phyloP scores from a whole-genome alignment of 2,888 invertebrate genomes.

The Caenorhabditis sp. region DNA sequence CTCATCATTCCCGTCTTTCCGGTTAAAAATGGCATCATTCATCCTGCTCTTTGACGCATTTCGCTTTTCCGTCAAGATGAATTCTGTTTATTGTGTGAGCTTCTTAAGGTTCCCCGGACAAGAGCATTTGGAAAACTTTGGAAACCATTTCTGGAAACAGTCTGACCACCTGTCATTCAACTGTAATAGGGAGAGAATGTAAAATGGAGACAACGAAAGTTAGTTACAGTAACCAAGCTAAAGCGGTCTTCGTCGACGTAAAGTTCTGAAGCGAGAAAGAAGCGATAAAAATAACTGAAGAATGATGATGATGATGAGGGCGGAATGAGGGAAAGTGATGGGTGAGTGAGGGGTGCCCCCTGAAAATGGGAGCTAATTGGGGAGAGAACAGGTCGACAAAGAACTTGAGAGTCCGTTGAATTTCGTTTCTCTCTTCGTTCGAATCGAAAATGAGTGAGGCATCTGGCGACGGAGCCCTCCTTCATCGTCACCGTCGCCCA shows the following conservation, averaged over 20 bases:
- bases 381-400: constrained; percentile 10
- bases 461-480: constrained; percentile 34
- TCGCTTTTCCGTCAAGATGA: neutral
- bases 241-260: neutral
- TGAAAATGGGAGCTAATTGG: constrained; percentile 55
- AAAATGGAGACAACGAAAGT: constrained; percentile 12
- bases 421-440: neutral
- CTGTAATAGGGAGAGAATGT: neutral
- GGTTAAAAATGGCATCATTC: constrained; percentile 40
- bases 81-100: no score
- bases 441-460: constrained; percentile 31
- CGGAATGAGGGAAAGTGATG: constrained; percentile 12
- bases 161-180: neutral
- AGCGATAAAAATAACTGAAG: constrained; percentile 41
- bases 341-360: constrained; percentile 14
- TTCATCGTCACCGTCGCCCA: neutral
- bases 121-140: no score
- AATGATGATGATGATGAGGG: constrained; percentile 18
- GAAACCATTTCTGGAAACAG: neutral
- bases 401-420: constrained; percentile 7
- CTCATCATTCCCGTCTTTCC: constrained; percentile 4
- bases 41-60: neutral
- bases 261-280: constrained; percentile 36
- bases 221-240: constrained; percentile 30
- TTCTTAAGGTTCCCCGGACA: no score